These are phyloP conservation scores for Desmodus rotundus DNA, from an alignment of 2,113 vertebrate genomes.

Conservation along the genomic window DNA sequence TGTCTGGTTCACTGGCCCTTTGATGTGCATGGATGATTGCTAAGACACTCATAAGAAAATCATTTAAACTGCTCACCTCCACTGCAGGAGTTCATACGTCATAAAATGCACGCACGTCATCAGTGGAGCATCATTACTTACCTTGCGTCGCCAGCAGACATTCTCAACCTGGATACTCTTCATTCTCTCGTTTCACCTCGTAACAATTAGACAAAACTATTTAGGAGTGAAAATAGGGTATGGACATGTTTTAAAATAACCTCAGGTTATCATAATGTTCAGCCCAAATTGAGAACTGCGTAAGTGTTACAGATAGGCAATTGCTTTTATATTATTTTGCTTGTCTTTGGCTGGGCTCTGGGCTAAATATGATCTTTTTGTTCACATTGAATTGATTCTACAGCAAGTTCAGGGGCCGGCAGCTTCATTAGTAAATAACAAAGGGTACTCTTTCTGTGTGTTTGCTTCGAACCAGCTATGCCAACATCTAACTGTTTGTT, in stretches of 20 bases:
- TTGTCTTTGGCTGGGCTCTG: background rate
- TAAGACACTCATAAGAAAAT: conserved; percentile 25
- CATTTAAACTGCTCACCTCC: background rate
- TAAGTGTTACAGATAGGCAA: background rate
- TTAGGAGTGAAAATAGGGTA: background rate
- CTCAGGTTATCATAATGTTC: background rate
- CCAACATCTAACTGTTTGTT: conserved; percentile 43
- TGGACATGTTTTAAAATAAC: background rate
- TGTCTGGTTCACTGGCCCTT: conserved; percentile 7
- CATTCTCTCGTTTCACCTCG: background rate
- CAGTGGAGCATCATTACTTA: background rate
- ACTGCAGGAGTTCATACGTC: background rate
- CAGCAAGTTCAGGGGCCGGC: background rate
- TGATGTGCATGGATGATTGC: conserved; percentile 18
- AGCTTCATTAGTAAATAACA: conserved; percentile 56
- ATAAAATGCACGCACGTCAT: background rate
- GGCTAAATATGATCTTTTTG: background rate
- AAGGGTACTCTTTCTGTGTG: conserved; percentile 19
- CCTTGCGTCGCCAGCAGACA: background rate
- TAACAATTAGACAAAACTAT: background rate
- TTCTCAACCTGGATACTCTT: background rate
- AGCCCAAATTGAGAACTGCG: background rate
- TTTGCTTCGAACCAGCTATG: conserved; percentile 1
- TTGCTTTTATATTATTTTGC: background rate
- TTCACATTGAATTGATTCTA: background rate